Evolutionary conservation across 2,888 invertebrate genomes (phyloP).

Genomic region (Agonopterix arenella): DNA sequence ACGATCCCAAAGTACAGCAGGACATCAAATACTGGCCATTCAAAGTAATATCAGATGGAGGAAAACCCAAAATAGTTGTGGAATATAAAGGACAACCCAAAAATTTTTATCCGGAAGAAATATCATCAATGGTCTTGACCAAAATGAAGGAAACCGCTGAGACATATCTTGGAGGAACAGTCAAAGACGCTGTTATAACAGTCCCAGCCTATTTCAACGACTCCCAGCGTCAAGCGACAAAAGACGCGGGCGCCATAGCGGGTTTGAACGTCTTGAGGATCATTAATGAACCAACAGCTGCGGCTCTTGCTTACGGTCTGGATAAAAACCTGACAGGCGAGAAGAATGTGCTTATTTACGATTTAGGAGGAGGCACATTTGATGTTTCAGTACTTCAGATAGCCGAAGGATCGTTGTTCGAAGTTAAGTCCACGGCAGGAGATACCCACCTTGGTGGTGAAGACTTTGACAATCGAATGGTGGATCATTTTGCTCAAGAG

Average conservation of each 20-base stretch:
- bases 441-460: slow-evolving; percentile 89
- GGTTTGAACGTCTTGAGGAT: slow-evolving; percentile 92
- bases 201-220: slow-evolving; percentile 92
- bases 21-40: slow-evolving; percentile 94
- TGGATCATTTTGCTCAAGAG: slow-evolving; percentile 86
- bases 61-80: slow-evolving; percentile 85
- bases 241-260: slow-evolving; percentile 91
- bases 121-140: slow-evolving; percentile 89
- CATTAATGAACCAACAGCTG: slow-evolving; percentile 94
- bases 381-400: slow-evolving; percentile 95
- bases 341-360: slow-evolving; percentile 85
- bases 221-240: slow-evolving; percentile 89
- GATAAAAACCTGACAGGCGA: slow-evolving; percentile 86
- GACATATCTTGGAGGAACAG: slow-evolving; percentile 83
- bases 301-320: slow-evolving; percentile 90
- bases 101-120: slow-evolving; percentile 88
- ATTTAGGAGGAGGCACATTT: slow-evolving; percentile 92
- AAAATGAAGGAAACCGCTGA: slow-evolving; percentile 92
- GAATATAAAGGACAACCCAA: slow-evolving; percentile 86
- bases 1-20: slow-evolving; percentile 85
- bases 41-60: slow-evolving; percentile 79
- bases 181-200: slow-evolving; percentile 87
- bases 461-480: slow-evolving; percentile 88
- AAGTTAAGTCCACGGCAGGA: slow-evolving; percentile 88
- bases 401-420: slow-evolving; percentile 89